Base-by-base conservation (phyloP, 2,888 invertebrate genomes). In the Chydorus sphaericus region DNA sequence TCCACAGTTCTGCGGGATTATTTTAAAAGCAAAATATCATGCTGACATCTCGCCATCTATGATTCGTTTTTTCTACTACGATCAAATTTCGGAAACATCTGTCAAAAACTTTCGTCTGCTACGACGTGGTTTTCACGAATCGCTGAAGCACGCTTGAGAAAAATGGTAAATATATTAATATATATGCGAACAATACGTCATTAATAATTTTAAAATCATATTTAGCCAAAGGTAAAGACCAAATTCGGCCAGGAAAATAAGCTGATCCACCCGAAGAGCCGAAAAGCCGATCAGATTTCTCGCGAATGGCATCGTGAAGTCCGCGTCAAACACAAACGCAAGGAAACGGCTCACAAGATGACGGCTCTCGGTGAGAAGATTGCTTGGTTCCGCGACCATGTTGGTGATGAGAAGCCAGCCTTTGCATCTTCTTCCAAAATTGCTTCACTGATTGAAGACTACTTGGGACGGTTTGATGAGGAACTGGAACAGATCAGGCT, bases 401-500 rank as follows among this genome's bases (percentile, higher is more conserved):
- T 84, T 63, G 66, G 69, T 49, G 74, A 79, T 1, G 76, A 77
- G 57, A 67, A 72, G 7, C 71, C 71, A 56, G 70, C 72, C 1
- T 77, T 82, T 56, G 75, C 74, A 23, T 77, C 81, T 37, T 72
- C 78, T 63, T n/a, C n/a, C 63, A n/a, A n/a, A n/a, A 73, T 79
- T 16, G 70, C 77, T 49, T 70, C 75, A 39, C 65, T 83, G 39
- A 75, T 83, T 48, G 71, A 77, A 63, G 69, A 67, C 67, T 82
- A 82, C 64, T 68, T 82, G 14, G 66, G 71, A 11, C 71, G 83
- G 54, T 85, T 88, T 68, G 79, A 85, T 59, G 83, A 83, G 48
- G 88, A 89, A 69, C 67, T 87, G 36, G 81, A 82, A 63, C 84
- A 86, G 67, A 89, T 91, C 60, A 70, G 74, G 14, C 70, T 88